Evolutionary conservation across 2,888 invertebrate genomes (phyloP), one percentile per base, ranked within the genome.

Genomic region (Dicyrtoma fusca): DNA sequence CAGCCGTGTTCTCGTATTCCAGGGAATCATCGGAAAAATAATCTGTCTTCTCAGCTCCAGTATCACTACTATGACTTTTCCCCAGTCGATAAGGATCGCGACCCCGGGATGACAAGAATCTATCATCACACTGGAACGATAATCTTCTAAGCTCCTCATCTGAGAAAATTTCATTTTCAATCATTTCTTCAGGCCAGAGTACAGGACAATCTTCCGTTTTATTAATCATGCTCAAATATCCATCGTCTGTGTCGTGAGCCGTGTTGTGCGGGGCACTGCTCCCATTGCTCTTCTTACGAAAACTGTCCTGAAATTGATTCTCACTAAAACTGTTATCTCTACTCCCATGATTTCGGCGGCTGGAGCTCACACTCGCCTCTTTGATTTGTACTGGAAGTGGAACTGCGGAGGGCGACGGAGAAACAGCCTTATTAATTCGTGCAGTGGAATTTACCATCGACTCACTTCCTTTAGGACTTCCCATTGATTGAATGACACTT

Each of bases 141-240:
- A 66, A 21, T 55, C 77, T 59, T 44, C 76, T 79, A 14, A 81
- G 26, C 70, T 81, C 80, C 19, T 77, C 80, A 10, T 75, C 72
- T 11, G 80, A 76, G 71, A 81, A 81, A 5, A 77, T 79, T 69
- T 81, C 80, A 59, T 75, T 79, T 62, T 77, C 78, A 25, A 80
- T 78, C 64, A 79, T 72, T 68, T 77, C 79, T 11, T 81, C 80
- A 5, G 80, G 80, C 79, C 79, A 81, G 8, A 78, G 70, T 13
- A 75, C 74, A 25, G 47, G 55, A n/a, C n/a, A 57, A n/a, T 77
- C 74, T 17, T 80, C 81, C 26, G 75, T 76, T 59, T 78, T 73
- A 47, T 81, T 81, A 3, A 81, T 77, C 81, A 81, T 81, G 64
- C 79, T 80, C 42, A 81, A 68, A 68, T 81, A 81, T 2, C 81